These are phyloP conservation scores for Pyrrhia umbra DNA, from an alignment of 2,888 invertebrate species.

Conservation along the genomic window DNA sequence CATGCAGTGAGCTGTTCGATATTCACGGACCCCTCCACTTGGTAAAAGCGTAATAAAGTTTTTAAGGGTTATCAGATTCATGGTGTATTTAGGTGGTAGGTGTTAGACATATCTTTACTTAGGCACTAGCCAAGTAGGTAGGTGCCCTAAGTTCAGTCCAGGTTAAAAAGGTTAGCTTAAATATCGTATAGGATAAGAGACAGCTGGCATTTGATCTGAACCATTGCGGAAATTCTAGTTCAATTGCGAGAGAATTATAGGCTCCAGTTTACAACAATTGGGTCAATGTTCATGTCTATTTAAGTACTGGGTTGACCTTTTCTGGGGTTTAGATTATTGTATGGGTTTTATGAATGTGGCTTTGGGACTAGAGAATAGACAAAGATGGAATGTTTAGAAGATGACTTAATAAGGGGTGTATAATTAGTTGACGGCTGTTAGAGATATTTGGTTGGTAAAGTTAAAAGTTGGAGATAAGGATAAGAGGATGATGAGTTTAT, in stretches of 20 bases:
- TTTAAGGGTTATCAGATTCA: too few species aligned
- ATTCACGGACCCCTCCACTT: too few species aligned
- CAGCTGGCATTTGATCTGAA: constrained; percentile 43
- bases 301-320: not conserved
- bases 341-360: not conserved
- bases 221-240: constrained; percentile 46
- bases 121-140: constrained; percentile 28
- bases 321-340: not conserved
- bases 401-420: too few species aligned
- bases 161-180: constrained; percentile 33
- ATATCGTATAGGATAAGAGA: constrained; percentile 29
- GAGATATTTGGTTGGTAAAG: too few species aligned
- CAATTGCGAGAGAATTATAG: constrained; percentile 23
- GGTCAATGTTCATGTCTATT: constrained; percentile 37
- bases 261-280: constrained; percentile 20
- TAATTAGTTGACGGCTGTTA: too few species aligned
- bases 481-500: too few species aligned
- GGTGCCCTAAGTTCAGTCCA: constrained; percentile 21
- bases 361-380: too few species aligned
- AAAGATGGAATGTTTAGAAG: not conserved
- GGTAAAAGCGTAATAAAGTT: too few species aligned
- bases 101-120: not conserved
- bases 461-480: too few species aligned
- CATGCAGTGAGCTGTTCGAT: too few species aligned
- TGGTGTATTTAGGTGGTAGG: not conserved